Evolutionary conservation across 2,113 vertebrate genomes (phyloP).

Genomic region (Melospiza georgiana): DNA sequence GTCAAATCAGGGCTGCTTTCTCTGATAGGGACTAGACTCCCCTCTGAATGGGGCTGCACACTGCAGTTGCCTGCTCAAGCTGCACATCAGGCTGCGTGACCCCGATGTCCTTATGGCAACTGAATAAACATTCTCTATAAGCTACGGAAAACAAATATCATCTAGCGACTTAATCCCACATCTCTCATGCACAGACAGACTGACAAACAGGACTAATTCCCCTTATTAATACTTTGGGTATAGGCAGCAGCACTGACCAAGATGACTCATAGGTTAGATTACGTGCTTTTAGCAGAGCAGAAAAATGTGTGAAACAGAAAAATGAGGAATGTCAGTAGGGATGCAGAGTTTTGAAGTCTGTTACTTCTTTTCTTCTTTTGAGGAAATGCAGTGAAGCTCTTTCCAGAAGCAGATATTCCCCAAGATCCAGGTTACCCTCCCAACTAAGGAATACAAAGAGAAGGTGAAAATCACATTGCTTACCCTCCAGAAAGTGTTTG

Average conservation of each 20-base stretch:
- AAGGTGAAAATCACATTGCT: neutral
- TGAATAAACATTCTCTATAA: constrained; percentile 22
- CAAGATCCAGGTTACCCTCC: neutral
- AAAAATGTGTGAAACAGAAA: neutral
- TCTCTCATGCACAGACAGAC: constrained; percentile 46
- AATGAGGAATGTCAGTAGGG: neutral
- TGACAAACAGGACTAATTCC: constrained; percentile 48
- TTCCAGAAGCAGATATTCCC: constrained; percentile 17
- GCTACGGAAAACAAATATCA: constrained; percentile 25
- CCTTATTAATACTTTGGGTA: constrained; percentile 29
- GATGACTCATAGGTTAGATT: constrained; percentile 10
- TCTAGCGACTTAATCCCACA: neutral
- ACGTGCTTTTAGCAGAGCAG: neutral
- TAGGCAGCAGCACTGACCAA: neutral
- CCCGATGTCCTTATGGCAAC: neutral
- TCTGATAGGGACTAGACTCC: neutral
- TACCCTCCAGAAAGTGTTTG: neutral
- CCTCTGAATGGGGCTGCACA: neutral
- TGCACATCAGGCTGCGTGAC: neutral
- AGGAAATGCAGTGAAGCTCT: neutral
- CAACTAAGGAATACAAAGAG: neutral
- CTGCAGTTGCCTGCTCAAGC: neutral
- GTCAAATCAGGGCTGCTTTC: neutral
- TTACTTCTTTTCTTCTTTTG: neutral
- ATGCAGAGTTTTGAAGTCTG: neutral